Conservation (phyloP, 2,113 vertebrate species). For the Plecturocebus donacophilus region DNA sequence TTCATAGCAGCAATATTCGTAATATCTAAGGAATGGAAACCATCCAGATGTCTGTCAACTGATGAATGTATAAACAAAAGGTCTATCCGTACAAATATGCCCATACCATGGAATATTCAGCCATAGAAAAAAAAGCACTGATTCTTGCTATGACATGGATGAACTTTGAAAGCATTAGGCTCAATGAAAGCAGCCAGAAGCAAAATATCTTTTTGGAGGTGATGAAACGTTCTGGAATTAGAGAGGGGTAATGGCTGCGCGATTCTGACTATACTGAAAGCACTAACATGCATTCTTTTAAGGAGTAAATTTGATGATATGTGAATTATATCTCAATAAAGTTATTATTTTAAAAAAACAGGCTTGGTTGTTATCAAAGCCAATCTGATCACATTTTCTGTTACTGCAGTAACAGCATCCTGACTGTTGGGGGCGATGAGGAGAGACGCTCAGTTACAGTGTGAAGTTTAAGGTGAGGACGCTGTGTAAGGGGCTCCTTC, state of each 20-base stretch:
- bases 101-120: not conserved
- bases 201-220: not conserved
- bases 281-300: not conserved
- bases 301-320: not conserved
- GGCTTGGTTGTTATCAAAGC: not conserved
- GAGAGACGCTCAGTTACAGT: not conserved
- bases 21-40: not conserved
- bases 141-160: rapidly evolving
- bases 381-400: no score
- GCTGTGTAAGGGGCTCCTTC: not conserved
- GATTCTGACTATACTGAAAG: not conserved
- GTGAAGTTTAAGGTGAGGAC: not conserved
- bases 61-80: not conserved
- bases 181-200: not conserved
- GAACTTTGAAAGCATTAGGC: not conserved
- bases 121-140: not conserved
- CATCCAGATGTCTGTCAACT: not conserved
- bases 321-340: not conserved
- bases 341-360: not conserved
- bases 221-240: not conserved
- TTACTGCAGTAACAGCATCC: not conserved
- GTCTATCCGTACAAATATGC: not conserved
- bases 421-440: rapidly evolving
- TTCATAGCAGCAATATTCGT: not conserved
- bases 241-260: not conserved